Evolutionary conservation across 1,140 invertebrate genomes (phyloP).

Genomic region (Orius laevigatus): DNA sequence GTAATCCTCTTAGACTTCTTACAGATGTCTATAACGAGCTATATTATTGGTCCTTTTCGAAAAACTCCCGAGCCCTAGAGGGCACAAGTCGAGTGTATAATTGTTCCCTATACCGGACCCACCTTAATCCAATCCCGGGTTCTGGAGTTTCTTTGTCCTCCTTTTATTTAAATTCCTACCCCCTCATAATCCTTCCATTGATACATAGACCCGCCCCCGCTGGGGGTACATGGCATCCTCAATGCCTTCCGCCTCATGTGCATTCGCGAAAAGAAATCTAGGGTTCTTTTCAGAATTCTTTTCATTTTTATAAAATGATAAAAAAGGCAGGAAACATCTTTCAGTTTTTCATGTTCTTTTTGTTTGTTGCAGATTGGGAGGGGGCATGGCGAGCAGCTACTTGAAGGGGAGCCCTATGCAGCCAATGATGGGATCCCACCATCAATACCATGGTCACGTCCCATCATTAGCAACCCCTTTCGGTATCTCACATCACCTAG

Average conservation of each 20-base stretch:
- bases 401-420: conserved; percentile 17
- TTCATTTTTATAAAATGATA: background rate
- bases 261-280: background rate
- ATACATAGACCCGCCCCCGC: conserved; percentile 2
- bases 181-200: conserved; percentile 4
- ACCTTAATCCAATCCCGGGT: conserved; percentile 10
- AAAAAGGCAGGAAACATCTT: background rate
- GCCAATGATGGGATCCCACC: conserved; percentile 14
- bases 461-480: conserved; percentile 15
- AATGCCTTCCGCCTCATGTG: too few relatives aligned
- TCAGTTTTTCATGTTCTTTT: background rate
- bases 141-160: conserved; percentile 5
- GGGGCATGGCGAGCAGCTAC: conserved; percentile 20
- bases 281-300: background rate
- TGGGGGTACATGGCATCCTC: background rate
- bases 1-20: conserved; percentile 10
- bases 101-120: conserved; percentile 6
- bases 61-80: background rate
- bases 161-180: conserved; percentile 7
- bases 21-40: conserved; percentile 12
- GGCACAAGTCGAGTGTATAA: conserved; percentile 12
- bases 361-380: conserved; percentile 13
- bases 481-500: conserved; percentile 17
- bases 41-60: conserved; percentile 8
- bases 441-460: conserved; percentile 18